These are phyloP conservation scores for Cassiopea xamachana DNA, from an alignment of 30 jellyfish, hydroid and myxozoan genomes.

Conservation along the genomic window DNA sequence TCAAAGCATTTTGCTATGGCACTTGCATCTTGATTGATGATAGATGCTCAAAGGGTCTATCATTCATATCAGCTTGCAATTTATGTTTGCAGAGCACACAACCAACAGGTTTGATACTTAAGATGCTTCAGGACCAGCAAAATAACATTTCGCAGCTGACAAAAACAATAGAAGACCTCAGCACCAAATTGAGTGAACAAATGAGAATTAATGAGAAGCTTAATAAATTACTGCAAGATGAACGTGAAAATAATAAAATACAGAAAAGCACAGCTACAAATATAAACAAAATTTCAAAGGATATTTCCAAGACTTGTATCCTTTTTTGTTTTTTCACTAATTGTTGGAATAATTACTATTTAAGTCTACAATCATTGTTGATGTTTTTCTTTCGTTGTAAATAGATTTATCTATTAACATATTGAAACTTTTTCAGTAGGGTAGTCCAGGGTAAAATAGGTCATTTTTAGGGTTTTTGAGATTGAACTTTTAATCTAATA, in stretches of 20 bases:
- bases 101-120: constrained; percentile 37
- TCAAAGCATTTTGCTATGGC: too few relatives aligned
- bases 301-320: constrained; percentile 84
- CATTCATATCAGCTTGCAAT: not conserved
- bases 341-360: too few relatives aligned
- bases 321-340: too few relatives aligned
- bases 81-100: not conserved
- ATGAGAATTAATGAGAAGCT: not conserved
- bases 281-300: constrained; percentile 78
- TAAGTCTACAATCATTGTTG: too few relatives aligned
- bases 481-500: too few relatives aligned
- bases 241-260: constrained; percentile 55
- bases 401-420: too few relatives aligned
- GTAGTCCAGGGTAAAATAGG: too few relatives aligned
- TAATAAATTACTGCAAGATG: constrained; percentile 15
- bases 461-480: too few relatives aligned
- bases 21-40: too few relatives aligned
- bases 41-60: too few relatives aligned
- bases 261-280: constrained; percentile 84
- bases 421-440: too few relatives aligned
- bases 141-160: constrained; percentile 41
- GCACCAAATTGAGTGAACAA: constrained; percentile 31
- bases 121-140: constrained; percentile 65
- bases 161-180: constrained; percentile 12
- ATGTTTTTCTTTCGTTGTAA: too few relatives aligned